phyloP scores from a whole-genome alignment of 2,113 vertebrate genomes.

The Platycercus adscitus region DNA sequence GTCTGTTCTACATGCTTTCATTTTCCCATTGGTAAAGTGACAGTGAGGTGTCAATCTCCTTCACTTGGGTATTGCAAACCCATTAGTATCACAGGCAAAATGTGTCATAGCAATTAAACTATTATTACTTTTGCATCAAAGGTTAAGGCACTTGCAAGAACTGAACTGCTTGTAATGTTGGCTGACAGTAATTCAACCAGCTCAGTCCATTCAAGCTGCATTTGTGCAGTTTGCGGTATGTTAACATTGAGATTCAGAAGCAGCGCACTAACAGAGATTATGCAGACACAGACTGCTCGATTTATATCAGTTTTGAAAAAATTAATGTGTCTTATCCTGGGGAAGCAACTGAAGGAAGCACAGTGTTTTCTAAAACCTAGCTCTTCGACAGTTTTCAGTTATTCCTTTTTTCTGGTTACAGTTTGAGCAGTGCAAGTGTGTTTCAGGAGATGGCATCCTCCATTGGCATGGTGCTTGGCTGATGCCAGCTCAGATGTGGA shows the following conservation, averaged over 20 bases:
- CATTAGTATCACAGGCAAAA: neutral
- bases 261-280: accelerated
- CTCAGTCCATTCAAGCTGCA: accelerated
- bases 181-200: neutral
- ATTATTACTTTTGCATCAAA: neutral
- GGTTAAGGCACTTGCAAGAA: neutral
- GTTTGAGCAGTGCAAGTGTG: accelerated
- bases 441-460: neutral
- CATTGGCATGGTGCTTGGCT: neutral
- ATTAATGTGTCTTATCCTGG: neutral
- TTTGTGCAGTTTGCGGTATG: no score
- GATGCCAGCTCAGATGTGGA: neutral
- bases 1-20: neutral
- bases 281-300: neutral
- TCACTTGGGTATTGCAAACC: neutral
- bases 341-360: neutral
- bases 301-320: neutral
- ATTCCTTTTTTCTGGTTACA: neutral
- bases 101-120: neutral
- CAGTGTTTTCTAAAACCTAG: neutral
- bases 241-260: neutral
- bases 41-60: neutral
- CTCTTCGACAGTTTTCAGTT: neutral
- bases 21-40: neutral
- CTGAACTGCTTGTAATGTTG: neutral